These are phyloP conservation scores for Eupithecia pulchellata DNA, from an alignment of 2,888 invertebrate species.

Conservation along the genomic window DNA sequence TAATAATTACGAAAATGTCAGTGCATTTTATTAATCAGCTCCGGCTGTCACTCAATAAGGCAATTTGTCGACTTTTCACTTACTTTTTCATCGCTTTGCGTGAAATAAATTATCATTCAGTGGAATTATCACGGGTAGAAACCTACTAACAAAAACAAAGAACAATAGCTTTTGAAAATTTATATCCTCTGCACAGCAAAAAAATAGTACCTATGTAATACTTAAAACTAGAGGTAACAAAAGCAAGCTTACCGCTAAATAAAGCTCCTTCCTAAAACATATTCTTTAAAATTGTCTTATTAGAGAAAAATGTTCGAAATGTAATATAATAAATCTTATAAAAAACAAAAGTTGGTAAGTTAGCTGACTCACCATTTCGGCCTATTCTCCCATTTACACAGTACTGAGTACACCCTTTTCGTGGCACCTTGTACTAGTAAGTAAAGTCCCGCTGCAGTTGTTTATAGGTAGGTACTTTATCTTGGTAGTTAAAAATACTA, in stretches of 20 bases:
- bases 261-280: background rate
- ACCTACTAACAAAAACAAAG: too few species aligned
- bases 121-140: background rate
- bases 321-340: background rate
- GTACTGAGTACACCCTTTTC: background rate
- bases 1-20: constrained; percentile 29
- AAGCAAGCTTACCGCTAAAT: background rate
- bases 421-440: background rate
- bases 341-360: background rate
- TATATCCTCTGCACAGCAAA: too few species aligned
- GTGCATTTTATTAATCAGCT: constrained; percentile 30
- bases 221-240: background rate
- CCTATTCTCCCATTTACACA: too few species aligned
- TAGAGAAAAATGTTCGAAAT: background rate
- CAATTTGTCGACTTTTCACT: constrained; percentile 16
- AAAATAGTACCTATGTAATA: background rate
- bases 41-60: constrained; percentile 32
- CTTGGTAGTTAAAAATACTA: background rate
- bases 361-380: background rate
- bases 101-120: background rate
- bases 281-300: background rate
- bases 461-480: background rate
- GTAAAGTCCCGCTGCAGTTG: background rate
- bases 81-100: background rate
- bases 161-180: too few species aligned